These are phyloP conservation scores for Homarus americanus DNA, from an alignment of 1,140 invertebrate species.

Conservation along the genomic window DNA sequence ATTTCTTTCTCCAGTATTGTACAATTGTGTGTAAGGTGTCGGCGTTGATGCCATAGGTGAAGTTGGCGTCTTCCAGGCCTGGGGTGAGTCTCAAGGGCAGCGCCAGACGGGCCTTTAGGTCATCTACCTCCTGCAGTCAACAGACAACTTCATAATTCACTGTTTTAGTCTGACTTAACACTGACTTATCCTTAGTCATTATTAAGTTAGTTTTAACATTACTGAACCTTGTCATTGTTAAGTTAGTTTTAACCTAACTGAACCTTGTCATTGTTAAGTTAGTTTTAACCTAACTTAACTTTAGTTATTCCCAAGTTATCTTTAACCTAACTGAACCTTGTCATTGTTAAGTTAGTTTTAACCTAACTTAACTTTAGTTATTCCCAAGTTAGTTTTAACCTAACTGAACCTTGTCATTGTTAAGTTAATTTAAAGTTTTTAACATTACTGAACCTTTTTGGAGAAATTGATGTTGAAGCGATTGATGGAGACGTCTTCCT, in stretches of 20 bases:
- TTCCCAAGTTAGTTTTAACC: too few relatives aligned
- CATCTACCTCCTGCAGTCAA: constrained; percentile 80
- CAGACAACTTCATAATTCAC: not conserved
- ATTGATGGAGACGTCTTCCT: constrained; percentile 48
- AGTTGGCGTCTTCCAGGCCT: constrained; percentile 84
- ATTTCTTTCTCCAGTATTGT: constrained; percentile 87
- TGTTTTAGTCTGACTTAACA: not conserved
- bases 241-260: not conserved
- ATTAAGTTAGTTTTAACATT: too few relatives aligned
- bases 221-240: too few relatives aligned
- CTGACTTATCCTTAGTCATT: not conserved
- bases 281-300: not conserved
- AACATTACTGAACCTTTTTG: constrained; percentile 38
- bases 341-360: too few relatives aligned
- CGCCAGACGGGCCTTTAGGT: constrained; percentile 82
- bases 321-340: too few relatives aligned
- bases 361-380: too few relatives aligned
- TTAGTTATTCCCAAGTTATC: too few relatives aligned
- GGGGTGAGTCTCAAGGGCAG: constrained; percentile 78
- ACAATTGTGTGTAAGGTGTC: constrained; percentile 84
- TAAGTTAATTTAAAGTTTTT: too few relatives aligned
- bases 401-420: too few relatives aligned
- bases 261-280: not conserved
- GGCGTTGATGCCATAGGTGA: constrained; percentile 88
- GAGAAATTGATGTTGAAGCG: constrained; percentile 60